Conservation (phyloP, 2,888 invertebrate genomes). For the Acronicta aceris region DNA sequence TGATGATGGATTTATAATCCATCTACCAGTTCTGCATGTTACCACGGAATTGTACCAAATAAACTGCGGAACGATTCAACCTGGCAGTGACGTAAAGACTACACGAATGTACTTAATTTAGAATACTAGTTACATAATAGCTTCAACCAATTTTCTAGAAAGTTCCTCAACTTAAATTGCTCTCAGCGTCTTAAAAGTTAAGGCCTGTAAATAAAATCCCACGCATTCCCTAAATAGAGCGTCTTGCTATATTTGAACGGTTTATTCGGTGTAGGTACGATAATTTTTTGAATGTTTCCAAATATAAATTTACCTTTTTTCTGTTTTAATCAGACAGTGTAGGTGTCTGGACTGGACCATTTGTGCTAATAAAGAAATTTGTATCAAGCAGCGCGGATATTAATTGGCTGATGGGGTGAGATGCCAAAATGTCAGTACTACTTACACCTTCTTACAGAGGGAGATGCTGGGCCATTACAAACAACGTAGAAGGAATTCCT, state of each 20-base stretch:
- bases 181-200: constrained; percentile 12
- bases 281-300: neutral
- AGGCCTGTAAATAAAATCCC: constrained; percentile 31
- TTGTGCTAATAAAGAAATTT: neutral
- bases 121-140: constrained; percentile 3
- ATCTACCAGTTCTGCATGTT: no score
- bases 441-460: no score
- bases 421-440: no score
- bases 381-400: no score
- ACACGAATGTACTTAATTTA: constrained; percentile 1
- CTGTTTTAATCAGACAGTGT: neutral
- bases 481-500: no score
- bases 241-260: constrained; percentile 23
- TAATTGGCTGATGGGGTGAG: no score
- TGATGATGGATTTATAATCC: no score
- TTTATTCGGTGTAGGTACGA: neutral
- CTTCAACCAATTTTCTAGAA: constrained; percentile 29
- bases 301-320: no score
- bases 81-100: neutral
- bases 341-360: neutral
- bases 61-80: no score
- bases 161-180: constrained; percentile 26
- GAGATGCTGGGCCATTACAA: no score
- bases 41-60: no score
- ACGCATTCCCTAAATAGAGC: constrained; percentile 42